A percentile compares a stretch with the other conserved stretches of the same genome.
phyloP scores from a whole-genome alignment of 2,888 invertebrate species.

The Galerucella pusilla region DNA sequence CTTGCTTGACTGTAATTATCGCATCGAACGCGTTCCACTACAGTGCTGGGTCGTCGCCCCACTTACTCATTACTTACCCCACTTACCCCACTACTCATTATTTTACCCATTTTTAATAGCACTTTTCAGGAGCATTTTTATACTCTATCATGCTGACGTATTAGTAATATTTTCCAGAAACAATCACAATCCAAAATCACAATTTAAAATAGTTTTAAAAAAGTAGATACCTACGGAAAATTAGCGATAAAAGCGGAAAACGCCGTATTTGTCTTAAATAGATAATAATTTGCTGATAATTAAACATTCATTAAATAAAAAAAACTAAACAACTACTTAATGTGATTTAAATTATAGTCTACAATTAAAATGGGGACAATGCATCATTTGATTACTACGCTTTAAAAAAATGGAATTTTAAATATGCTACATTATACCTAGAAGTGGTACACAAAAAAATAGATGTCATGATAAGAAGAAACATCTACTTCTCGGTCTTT shows the following conservation, averaged over 20 bases:
- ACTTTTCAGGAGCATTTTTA: too few species aligned
- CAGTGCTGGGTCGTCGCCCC: too few species aligned
- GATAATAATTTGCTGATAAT: conserved; percentile 23
- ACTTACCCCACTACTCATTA: too few species aligned
- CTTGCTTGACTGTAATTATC: too few species aligned
- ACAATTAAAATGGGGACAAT: conserved; percentile 14
- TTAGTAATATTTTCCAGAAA: background rate
- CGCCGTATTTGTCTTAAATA: conserved; percentile 11
- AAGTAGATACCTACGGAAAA: conserved; percentile 13
- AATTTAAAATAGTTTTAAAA: conserved; percentile 9
- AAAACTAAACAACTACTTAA: background rate
- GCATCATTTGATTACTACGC: background rate
- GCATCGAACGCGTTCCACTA: too few species aligned
- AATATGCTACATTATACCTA: background rate
- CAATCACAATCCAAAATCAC: background rate
- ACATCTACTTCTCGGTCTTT: too few species aligned
- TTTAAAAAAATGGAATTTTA: background rate
- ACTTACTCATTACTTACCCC: too few species aligned
- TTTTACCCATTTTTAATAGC: too few species aligned
- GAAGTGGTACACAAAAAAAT: too few species aligned
- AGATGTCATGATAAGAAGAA: too few species aligned
- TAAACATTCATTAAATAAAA: conserved; percentile 10
- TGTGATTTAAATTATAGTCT: conserved; percentile 3
- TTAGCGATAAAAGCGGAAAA: conserved; percentile 25
- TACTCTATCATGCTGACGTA: background rate